Evolutionary conservation across 1,140 invertebrate species (phyloP), one percentile per base, ranked within the genome.

Genomic region (Drosophila malerkotliana): DNA sequence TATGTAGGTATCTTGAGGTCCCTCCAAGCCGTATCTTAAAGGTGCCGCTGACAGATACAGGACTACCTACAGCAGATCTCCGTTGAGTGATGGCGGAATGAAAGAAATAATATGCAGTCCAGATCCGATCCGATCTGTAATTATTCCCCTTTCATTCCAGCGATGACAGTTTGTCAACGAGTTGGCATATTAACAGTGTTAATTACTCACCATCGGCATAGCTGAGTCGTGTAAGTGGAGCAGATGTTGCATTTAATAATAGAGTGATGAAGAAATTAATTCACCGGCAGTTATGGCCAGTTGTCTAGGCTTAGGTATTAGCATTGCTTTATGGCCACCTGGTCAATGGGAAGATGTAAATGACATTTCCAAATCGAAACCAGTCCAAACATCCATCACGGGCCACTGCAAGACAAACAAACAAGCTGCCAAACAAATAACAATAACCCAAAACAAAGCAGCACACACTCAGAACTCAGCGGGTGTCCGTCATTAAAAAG

Each of bases 401-500:
- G 18, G 45, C 18, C 8, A 48, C 30, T 32, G 32, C 21, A 59
- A 60, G 45, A 52, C 26, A 30, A 64, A 52, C 62, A 60, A 47
- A 47, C 45, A 51, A 32, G 18, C 32, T 18, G 62, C 1, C 34
- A 44, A 14, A n/a, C 26, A 21, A 49, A 39, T 56, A 39, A 34
- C 45, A 58, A 34, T 14, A 26, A 45, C 15, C 21, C 45, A 67
- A 32, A 57, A 57, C 28, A 49, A 44, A 45, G 37, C 5, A 24
- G 39, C 51, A 71, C 24, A 75, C 24, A 83, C 63, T 61, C 45
- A 55, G 52, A 67, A 62, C 78, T 54, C 82, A 87, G 82, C 82
- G 78, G 83, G 78, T 76, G 82, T 71, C 67, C 79, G 76, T 72
- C 76, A 67, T 88, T 73, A 73, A 79, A 87, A 88, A 88, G 79